phyloP scores from a whole-genome alignment of 2,113 vertebrate genomes.

The Periophthalmus modestus region DNA sequence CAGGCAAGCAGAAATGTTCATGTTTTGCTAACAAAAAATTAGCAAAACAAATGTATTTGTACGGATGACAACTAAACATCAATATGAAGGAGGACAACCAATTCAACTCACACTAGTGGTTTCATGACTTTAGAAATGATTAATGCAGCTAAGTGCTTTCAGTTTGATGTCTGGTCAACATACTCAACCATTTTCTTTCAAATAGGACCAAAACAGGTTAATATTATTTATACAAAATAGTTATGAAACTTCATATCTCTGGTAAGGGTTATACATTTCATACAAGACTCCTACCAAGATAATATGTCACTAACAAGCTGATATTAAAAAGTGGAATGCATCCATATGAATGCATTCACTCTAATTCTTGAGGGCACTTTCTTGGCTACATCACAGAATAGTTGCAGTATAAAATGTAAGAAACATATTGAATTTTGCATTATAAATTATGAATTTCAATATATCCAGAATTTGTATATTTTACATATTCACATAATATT shows the following conservation, averaged over 20 bases:
- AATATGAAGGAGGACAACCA: slow-evolving; percentile 10
- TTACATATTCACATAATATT: slow-evolving; percentile 72
- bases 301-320: slow-evolving; percentile 35
- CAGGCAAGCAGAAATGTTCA: slow-evolving; percentile 31
- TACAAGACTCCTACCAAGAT: slow-evolving; percentile 54
- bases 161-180: slow-evolving; percentile 60
- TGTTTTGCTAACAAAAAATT: neutral
- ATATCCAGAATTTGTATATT: slow-evolving; percentile 70
- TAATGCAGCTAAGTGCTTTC: slow-evolving; percentile 72
- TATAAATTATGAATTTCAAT: slow-evolving; percentile 78
- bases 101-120: slow-evolving; percentile 14
- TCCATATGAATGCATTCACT: slow-evolving; percentile 67
- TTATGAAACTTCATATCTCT: slow-evolving; percentile 71
- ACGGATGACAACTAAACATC: slow-evolving; percentile 16
- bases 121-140: slow-evolving; percentile 13
- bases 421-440: slow-evolving; percentile 73
- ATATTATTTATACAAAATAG: slow-evolving; percentile 67
- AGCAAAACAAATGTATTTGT: slow-evolving; percentile 4
- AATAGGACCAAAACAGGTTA: slow-evolving; percentile 58
- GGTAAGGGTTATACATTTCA: slow-evolving; percentile 63
- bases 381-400: slow-evolving; percentile 66
- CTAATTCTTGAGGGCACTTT: slow-evolving; percentile 72
- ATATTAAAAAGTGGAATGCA: slow-evolving; percentile 38
- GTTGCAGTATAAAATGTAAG: slow-evolving; percentile 75
- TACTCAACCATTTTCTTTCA: slow-evolving; percentile 28